Conservation (phyloP, 2,888 invertebrate genomes). For the Ptychoptera contaminata region DNA sequence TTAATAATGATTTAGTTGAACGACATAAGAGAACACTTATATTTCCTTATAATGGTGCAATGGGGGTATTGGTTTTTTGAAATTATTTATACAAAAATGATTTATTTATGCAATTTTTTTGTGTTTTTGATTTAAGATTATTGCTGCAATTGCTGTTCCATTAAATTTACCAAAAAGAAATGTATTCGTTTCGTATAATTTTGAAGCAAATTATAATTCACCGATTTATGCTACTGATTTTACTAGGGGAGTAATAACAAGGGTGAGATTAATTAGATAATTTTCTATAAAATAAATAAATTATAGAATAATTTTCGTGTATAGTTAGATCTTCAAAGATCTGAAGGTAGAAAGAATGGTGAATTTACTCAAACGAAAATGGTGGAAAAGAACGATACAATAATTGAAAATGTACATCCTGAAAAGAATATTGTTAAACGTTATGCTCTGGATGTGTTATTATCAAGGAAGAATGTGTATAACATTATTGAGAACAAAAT, state of each 20-base stretch:
- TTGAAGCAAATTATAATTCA: slow-evolving; percentile 49
- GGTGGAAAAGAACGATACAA: background rate
- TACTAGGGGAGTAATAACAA: slow-evolving; percentile 37
- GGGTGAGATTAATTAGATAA: slow-evolving; percentile 27
- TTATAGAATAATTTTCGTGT: background rate
- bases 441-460: slow-evolving; percentile 25
- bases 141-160: slow-evolving; percentile 53
- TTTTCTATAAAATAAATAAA: background rate
- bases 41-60: slow-evolving; percentile 24
- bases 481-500: slow-evolving; percentile 38
- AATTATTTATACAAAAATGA: background rate
- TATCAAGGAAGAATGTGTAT: slow-evolving; percentile 36
- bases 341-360: background rate
- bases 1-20: background rate
- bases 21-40: slow-evolving; percentile 16
- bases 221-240: slow-evolving; percentile 42
- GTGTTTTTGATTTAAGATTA: slow-evolving; percentile 35
- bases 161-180: slow-evolving; percentile 49
- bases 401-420: background rate
- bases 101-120: background rate
- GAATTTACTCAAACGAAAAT: background rate
- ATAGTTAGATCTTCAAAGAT: background rate
- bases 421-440: slow-evolving; percentile 26
- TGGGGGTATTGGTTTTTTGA: slow-evolving; percentile 16
- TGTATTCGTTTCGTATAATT: slow-evolving; percentile 57